Conservation (phyloP, 2,888 invertebrate genomes). For the Macaria notata region DNA sequence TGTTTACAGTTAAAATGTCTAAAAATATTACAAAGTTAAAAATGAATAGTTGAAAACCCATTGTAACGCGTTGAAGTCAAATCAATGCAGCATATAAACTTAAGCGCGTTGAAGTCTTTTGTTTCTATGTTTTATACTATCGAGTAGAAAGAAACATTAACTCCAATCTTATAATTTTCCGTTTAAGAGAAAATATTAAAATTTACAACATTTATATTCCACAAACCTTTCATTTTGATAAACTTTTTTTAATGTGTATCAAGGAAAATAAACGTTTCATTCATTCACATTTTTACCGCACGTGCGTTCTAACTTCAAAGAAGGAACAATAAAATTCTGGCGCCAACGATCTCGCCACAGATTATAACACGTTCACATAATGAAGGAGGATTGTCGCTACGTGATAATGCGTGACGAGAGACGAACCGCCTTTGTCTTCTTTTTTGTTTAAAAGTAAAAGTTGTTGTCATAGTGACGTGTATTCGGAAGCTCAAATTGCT, state of each 20-base stretch:
- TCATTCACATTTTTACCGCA: slow-evolving; percentile 1
- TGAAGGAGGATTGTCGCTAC: slow-evolving; percentile 72
- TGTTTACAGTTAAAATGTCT: too few relatives aligned
- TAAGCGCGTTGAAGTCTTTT: slow-evolving; percentile 41
- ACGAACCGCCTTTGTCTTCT: slow-evolving; percentile 43
- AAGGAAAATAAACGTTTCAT: background rate
- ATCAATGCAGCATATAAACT: background rate
- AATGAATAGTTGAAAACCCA: too few relatives aligned
- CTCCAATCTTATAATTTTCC: too few relatives aligned
- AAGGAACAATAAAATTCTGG: slow-evolving; percentile 69
- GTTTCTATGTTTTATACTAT: background rate
- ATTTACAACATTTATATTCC: too few relatives aligned
- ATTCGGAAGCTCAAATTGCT: slow-evolving; percentile 61
- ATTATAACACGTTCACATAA: slow-evolving; percentile 75
- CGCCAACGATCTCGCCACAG: slow-evolving; percentile 65
- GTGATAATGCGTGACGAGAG: slow-evolving; percentile 56
- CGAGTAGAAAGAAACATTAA: too few relatives aligned
- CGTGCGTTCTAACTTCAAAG: slow-evolving; percentile 32
- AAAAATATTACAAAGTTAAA: too few relatives aligned
- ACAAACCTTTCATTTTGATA: too few relatives aligned
- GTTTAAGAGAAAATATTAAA: too few relatives aligned
- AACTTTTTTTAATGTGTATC: too few relatives aligned
- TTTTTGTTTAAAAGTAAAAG: slow-evolving; percentile 66
- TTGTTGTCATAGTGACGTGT: slow-evolving; percentile 55
- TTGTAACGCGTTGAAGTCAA: too few relatives aligned